Percentiles rank a stretch among this genome's conserved stretches.
These are phyloP conservation scores for Eclectus roratus DNA, from an alignment of 2,113 vertebrate species.

Conservation along the genomic window DNA sequence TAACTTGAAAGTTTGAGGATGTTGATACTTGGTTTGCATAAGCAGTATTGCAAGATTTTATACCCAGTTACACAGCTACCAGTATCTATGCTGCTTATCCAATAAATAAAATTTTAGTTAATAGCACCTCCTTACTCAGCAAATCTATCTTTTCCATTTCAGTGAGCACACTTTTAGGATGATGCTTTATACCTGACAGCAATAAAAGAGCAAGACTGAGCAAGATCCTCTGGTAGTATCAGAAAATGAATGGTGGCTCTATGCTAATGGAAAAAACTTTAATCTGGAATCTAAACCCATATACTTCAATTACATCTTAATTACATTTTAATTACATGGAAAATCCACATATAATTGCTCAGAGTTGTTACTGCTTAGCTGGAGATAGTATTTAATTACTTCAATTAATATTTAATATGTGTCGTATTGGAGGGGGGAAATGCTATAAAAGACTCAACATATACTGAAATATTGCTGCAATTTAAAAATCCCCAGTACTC, in stretches of 20 bases:
- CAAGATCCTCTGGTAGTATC: not conserved
- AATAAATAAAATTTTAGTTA: not conserved
- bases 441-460: not conserved
- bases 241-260: not conserved
- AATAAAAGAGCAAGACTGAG: not conserved
- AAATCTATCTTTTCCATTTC: not conserved
- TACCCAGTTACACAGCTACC: not conserved
- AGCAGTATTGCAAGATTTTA: not conserved
- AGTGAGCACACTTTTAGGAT: not conserved
- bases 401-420: constrained; percentile 34
- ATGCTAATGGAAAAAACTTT: not conserved
- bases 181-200: not conserved
- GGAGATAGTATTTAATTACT: constrained; percentile 9
- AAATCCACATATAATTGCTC: constrained; percentile 2
- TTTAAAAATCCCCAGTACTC: not conserved
- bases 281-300: not conserved
- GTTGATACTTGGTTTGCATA: not conserved
- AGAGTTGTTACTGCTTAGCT: not conserved
- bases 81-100: not conserved
- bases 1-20: not conserved
- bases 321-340: constrained; percentile 13
- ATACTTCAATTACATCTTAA: not conserved
- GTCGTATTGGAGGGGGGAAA: not conserved
- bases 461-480: constrained; percentile 5
- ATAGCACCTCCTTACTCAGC: not conserved